A percentile compares a stretch with the other conserved stretches of the same genome.
These are phyloP conservation scores for Danionella cerebrum DNA, from an alignment of 2,113 vertebrate genomes.

Conservation along the genomic window DNA sequence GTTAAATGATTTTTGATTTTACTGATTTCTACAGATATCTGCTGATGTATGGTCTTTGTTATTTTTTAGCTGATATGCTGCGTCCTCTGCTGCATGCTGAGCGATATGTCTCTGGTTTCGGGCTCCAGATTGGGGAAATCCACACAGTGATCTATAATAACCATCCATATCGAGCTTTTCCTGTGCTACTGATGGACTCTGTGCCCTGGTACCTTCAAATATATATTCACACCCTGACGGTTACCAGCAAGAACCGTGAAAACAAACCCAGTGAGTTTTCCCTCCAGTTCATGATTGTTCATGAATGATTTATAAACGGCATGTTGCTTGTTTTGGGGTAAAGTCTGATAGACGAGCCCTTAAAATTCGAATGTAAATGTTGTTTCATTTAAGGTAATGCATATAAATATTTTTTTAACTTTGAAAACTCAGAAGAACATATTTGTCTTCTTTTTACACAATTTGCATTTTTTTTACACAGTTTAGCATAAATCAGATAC, in stretches of 20 bases:
- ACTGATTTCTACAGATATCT: too few species aligned
- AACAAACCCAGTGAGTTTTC: conserved; percentile 85
- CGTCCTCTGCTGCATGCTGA: conserved; percentile 79
- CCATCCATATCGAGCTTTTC: conserved; percentile 86
- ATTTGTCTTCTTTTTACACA: too few species aligned
- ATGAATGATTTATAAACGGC: not conserved
- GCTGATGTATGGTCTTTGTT: not conserved
- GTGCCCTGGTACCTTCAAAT: conserved; percentile 96
- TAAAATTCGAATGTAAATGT: too few species aligned
- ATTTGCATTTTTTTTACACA: too few species aligned
- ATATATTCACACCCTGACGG: conserved; percentile 87
- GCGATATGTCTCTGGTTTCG: conserved; percentile 86
- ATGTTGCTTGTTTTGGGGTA: not conserved
- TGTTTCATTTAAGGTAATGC: too few species aligned
- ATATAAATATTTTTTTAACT: too few species aligned
- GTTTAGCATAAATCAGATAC: too few species aligned
- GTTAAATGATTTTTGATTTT: too few species aligned
- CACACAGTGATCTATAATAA: conserved; percentile 87
- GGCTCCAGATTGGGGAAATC: conserved; percentile 87
- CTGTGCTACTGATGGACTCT: conserved; percentile 80
- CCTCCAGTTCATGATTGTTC: not conserved
- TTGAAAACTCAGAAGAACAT: too few species aligned
- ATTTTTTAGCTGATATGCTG: conserved; percentile 64
- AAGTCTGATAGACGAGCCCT: too few species aligned
- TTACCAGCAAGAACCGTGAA: conserved; percentile 84